phyloP scores from a whole-genome alignment of 2,797 vertebrate species.

The Xenentodon cancila region DNA sequence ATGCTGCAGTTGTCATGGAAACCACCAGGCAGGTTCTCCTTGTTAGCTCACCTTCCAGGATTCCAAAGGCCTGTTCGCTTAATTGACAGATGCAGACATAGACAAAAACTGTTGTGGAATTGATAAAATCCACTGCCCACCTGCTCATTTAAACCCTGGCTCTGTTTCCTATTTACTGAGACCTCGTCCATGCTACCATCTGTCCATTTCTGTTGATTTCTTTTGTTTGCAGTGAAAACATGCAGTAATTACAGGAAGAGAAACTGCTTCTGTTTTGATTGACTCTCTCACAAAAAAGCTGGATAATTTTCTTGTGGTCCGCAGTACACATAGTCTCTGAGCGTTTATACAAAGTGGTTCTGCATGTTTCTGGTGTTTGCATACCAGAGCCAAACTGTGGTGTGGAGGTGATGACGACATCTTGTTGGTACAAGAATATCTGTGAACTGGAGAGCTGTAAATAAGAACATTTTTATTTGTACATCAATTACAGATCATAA shows the following conservation, averaged over 20 bases:
- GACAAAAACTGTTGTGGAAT: conserved; percentile 25
- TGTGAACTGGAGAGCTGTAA: conserved; percentile 8
- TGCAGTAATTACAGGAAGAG: conserved; percentile 33
- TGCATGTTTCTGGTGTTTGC: background rate
- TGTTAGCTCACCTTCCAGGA: conserved; percentile 54
- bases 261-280: conserved; percentile 5
- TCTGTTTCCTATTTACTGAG: conserved; percentile 49
- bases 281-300: conserved; percentile 19
- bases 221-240: conserved; percentile 33
- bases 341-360: background rate
- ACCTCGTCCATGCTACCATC: conserved; percentile 38
- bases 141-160: conserved; percentile 58
- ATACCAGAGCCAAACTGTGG: conserved; percentile 1
- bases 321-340: background rate
- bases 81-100: conserved; percentile 55
- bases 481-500: conserved; percentile 1
- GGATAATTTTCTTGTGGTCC: background rate
- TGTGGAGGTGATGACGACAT: conserved; percentile 13
- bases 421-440: background rate
- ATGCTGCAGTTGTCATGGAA: conserved; percentile 63
- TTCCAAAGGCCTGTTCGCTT: conserved; percentile 21
- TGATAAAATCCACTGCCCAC: conserved; percentile 49
- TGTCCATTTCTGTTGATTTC: conserved; percentile 47
- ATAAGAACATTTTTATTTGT: background rate
- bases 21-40: conserved; percentile 57